Evolutionary conservation across 2,797 vertebrate genomes (phyloP), one percentile per base, ranked within the genome.

Genomic region (Fistularia tabacaria): DNA sequence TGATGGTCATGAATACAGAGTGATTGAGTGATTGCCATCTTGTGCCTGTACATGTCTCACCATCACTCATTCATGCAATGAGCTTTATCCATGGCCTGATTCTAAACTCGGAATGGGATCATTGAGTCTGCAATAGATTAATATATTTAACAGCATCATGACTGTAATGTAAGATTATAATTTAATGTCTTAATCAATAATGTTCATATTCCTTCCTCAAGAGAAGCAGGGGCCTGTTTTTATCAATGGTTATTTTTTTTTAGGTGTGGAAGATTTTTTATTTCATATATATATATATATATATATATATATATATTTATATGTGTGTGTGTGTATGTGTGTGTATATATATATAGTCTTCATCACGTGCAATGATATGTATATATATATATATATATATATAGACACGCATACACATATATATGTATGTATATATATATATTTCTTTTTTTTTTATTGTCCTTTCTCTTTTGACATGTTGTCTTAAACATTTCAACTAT

Each of bases 71-170:
- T 61, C 54, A 56, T 62, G 57, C 68, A 61, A 54, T 76, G 36
- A 76, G 71, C 69, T 87, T 81, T 76, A 76, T 71, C 68, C 44
- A 36, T 58, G 13, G 38, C 13, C 73, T 76, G 59, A 58, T 75
- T 80, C 58, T 70, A 9, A 58, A 49, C 37, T 25, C 46, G 67
- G 71, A 40, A 15, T 10, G 52, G 39, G 59, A 12, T 70, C 43
- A 60, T 61, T 54, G 51, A 54, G 41, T 54, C 74, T 66, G 59
- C 52, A 49, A 62, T 65, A 86, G 62, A 73, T 80, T 88, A 86
- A 90, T 88, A 86, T 90, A 90, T 87, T 88, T 84, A 81, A 87
- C 82, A 68, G 9, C 25, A 13, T 75, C 61, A 78, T 66, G 64
- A 41, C 49, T 79, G 57, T 80, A 76, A 71, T 73, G 59, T 79